Conservation (phyloP, 2,888 invertebrate species). For the Mellilla xanthometata region DNA sequence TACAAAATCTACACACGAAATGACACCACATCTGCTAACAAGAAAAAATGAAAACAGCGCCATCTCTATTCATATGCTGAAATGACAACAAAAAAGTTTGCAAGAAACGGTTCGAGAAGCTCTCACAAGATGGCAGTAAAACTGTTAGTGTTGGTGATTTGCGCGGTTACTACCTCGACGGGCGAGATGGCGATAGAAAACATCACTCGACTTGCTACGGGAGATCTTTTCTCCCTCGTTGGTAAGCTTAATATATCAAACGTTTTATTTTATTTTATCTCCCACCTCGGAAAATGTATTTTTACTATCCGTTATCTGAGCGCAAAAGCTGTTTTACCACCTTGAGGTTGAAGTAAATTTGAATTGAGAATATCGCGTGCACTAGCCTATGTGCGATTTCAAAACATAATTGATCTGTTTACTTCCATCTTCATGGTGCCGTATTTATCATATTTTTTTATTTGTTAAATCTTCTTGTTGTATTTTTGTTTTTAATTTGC, state of each 20-base stretch:
- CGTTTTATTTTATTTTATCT: not conserved
- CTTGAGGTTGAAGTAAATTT: too few relatives aligned
- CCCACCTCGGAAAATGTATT: too few relatives aligned
- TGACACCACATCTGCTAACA: conserved; percentile 21
- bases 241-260: too few relatives aligned
- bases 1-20: conserved; percentile 28
- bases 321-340: too few relatives aligned
- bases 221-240: conserved; percentile 82
- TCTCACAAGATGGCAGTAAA: conserved; percentile 58
- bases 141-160: conserved; percentile 42
- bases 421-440: too few relatives aligned
- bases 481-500: too few relatives aligned
- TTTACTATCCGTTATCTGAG: too few relatives aligned
- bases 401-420: too few relatives aligned
- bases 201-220: conserved; percentile 82
- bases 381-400: too few relatives aligned
- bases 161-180: conserved; percentile 38
- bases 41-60: conserved; percentile 29
- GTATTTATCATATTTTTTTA: too few relatives aligned
- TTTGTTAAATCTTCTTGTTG: too few relatives aligned
- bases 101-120: conserved; percentile 30
- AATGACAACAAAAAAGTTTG: conserved; percentile 45
- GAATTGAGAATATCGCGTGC: too few relatives aligned
- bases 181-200: conserved; percentile 72
- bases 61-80: conserved; percentile 39